Evolutionary conservation across 2,888 invertebrate genomes (phyloP), one percentile per base, ranked within the genome.

Genomic region (Nesidiocoris tenuis): DNA sequence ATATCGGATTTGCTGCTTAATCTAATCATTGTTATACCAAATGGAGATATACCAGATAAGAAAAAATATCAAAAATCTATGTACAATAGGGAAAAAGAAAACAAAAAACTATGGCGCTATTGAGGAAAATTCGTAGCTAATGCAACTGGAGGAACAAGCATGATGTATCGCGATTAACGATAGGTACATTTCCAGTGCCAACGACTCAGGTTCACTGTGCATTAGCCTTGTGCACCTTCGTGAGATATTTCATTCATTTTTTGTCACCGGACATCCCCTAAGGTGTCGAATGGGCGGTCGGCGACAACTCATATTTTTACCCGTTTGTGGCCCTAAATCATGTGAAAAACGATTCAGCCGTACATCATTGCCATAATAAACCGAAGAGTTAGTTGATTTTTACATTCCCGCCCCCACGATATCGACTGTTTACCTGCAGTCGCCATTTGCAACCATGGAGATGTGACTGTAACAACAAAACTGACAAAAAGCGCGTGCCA

Each of bases 381-480:
- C n/a, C n/a, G n/a, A n/a, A n/a, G 39, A 12, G 39, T 3, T 7
- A 39, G 39, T 39, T 39, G 39, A 39, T 39, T 39, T 39, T 3
- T 39, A 39, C 12, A 7, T 39, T 39, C 3, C 39, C 39, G n/a
- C n/a, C n/a, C n/a, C n/a, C n/a, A n/a, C 39, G 39, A 3, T 39
- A 39, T 39, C 12, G 39, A 39, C 39, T 39, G 12, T 3, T 39
- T 39, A 7, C 39, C 12, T 39, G 5, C 39, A 39, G 5, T 39
- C 12, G 12, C 64, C 64, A 64, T 64, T 64, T 17, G 64, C 64
- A 64, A 64, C 64, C 64, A 64, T 64, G 64, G 64, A 18, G 64
- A 64, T 64, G 23, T 24, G 64, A 18, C 22, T 23, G 25, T 22
- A n/a, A 64, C 64, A 64, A 64, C 63, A 64, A 24, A 64, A 24